Conservation (phyloP, 2,888 invertebrate species). For the Drosophila leonis region DNA sequence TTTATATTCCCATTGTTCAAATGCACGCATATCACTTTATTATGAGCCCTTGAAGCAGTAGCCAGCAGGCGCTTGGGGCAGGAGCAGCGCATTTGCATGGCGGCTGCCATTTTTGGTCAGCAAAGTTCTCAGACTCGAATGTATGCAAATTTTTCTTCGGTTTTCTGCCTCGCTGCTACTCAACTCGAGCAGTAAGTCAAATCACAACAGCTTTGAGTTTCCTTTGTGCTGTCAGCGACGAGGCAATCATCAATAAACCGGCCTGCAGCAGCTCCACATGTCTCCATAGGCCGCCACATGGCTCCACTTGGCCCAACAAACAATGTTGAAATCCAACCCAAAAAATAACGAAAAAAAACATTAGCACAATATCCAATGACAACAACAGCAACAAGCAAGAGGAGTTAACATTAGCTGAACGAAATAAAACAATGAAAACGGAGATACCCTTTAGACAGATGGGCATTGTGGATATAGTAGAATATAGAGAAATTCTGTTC, state of each 20-base stretch:
- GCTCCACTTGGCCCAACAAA: conserved; percentile 57
- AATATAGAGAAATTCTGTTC: background rate
- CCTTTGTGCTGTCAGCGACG: conserved; percentile 78
- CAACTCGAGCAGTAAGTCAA: conserved; percentile 79
- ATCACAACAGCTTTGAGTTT: conserved; percentile 70
- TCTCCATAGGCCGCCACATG: conserved; percentile 14
- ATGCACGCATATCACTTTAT: conserved; percentile 80
- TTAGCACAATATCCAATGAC: conserved; percentile 39
- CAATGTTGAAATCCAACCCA: conserved; percentile 71
- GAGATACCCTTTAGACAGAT: background rate
- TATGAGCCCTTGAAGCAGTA: conserved; percentile 49
- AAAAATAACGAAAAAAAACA: conserved; percentile 1
- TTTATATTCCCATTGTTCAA: conserved; percentile 80
- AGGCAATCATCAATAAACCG: conserved; percentile 74
- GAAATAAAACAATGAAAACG: background rate
- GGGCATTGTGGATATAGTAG: too few relatives aligned
- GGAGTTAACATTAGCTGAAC: conserved; percentile 10
- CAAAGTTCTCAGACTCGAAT: conserved; percentile 62
- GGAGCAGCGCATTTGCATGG: conserved; percentile 69
- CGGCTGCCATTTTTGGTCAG: conserved; percentile 77
- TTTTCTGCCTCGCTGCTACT: conserved; percentile 58
- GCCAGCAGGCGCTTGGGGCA: conserved; percentile 27
- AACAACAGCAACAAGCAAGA: conserved; percentile 42
- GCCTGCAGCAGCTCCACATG: conserved; percentile 39
- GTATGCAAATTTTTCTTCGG: conserved; percentile 67